Conservation (phyloP, 1,140 invertebrate species). For the Mylabris phalerata region DNA sequence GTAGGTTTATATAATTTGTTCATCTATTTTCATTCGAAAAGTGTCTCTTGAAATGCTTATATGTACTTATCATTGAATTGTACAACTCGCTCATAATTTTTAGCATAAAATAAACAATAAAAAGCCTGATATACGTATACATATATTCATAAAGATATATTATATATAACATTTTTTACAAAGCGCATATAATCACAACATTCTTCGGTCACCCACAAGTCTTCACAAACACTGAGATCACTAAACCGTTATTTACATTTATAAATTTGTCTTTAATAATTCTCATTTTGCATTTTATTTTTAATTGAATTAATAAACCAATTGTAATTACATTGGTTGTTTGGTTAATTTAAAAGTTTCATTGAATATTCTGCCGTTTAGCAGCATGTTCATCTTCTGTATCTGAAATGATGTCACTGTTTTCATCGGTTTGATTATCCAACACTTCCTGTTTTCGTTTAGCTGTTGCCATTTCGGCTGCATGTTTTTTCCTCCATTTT, state of each 20-base stretch:
- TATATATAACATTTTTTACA: conserved; percentile 34
- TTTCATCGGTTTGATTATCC: conserved; percentile 53
- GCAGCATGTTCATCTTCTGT: conserved; percentile 38
- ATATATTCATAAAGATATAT: conserved; percentile 27
- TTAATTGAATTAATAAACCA: conserved; percentile 6
- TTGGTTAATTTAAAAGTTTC: conserved; percentile 17
- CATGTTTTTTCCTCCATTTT: conserved; percentile 99
- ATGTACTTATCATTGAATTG: not conserved
- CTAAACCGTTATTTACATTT: conserved; percentile 27
- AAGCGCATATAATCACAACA: conserved; percentile 13
- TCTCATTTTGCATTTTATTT: not conserved
- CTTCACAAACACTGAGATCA: conserved; percentile 32
- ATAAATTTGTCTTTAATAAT: conserved; percentile 9
- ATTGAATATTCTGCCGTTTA: conserved; percentile 40
- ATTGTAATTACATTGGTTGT: not conserved
- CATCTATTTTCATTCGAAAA: too few relatives aligned
- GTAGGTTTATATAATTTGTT: not conserved
- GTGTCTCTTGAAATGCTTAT: too few relatives aligned
- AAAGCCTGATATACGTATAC: conserved; percentile 33
- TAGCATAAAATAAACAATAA: conserved; percentile 18
- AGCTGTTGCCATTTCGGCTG: conserved; percentile 96
- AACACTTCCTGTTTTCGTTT: conserved; percentile 94
- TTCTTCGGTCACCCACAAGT: conserved; percentile 15
- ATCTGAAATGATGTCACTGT: conserved; percentile 42
- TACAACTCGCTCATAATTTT: not conserved